A percentile compares a stretch with the other conserved stretches of the same genome.
Evolutionary conservation across 2,888 invertebrate species (phyloP).

Genomic region (Lumbricus terrestris): DNA sequence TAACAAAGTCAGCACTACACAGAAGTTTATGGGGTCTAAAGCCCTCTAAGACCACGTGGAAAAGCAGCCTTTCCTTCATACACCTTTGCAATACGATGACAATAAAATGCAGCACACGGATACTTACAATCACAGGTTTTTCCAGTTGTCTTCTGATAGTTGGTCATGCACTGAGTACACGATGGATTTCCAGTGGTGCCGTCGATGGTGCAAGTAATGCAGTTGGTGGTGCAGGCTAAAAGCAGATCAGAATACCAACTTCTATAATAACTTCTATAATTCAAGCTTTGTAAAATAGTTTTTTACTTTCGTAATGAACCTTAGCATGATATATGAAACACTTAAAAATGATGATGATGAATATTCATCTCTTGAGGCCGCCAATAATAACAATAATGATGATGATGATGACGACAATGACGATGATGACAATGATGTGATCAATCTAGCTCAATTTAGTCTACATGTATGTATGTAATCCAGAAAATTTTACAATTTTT

Average conservation of each 20-base stretch:
- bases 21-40: no score
- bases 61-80: not conserved
- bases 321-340: not conserved
- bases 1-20: no score
- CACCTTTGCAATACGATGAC: not conserved
- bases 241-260: not conserved
- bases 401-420: no score
- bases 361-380: no score
- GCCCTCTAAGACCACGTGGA: no score
- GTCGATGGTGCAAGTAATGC: conserved; percentile 26
- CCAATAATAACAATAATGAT: no score
- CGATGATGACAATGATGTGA: no score
- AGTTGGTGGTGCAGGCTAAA: conserved; percentile 22
- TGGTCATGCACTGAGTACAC: conserved; percentile 21
- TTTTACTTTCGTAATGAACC: not conserved
- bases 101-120: not conserved
- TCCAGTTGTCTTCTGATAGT: conserved; percentile 20
- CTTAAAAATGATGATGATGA: not conserved
- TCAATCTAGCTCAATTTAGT: no score
- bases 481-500: no score
- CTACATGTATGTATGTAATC: no score
- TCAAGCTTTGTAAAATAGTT: not conserved
- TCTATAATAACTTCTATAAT: not conserved
- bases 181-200: conserved; percentile 19
- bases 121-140: conserved; percentile 32